phyloP scores from a whole-genome alignment of 1,140 invertebrate genomes.

The Sesamia nonagrioides region DNA sequence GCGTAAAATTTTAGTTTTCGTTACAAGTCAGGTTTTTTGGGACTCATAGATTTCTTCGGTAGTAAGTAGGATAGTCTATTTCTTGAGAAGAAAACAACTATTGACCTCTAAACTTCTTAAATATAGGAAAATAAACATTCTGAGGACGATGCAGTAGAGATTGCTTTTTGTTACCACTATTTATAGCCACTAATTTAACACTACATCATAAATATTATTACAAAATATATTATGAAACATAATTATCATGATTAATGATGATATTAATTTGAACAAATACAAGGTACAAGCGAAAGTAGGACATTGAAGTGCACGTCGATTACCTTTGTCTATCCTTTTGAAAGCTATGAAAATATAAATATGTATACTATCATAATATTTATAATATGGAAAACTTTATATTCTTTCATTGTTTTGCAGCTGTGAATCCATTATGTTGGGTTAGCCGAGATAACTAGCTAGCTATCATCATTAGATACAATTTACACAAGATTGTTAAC shows the following conservation, averaged over 20 bases:
- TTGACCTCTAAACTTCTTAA: too few species aligned
- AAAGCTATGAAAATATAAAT: slow-evolving; percentile 73
- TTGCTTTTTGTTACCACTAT: neutral
- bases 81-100: too few species aligned
- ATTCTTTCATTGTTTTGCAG: neutral
- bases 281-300: slow-evolving; percentile 24
- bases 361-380: slow-evolving; percentile 45
- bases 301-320: slow-evolving; percentile 50
- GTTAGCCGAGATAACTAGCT: neutral
- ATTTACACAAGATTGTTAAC: too few species aligned
- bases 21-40: too few species aligned
- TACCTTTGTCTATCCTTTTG: slow-evolving; percentile 86
- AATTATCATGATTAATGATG: neutral
- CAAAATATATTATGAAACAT: neutral
- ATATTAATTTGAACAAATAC: neutral
- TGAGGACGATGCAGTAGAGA: neutral
- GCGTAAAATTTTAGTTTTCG: too few species aligned
- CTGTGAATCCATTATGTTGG: slow-evolving; percentile 11
- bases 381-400: neutral
- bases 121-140: neutral
- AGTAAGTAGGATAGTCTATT: too few species aligned
- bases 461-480: neutral
- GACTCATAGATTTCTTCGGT: too few species aligned
- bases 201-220: neutral
- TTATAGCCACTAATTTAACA: neutral